Conservation (phyloP, 2,888 invertebrate genomes). For the Craniophora ligustri region DNA sequence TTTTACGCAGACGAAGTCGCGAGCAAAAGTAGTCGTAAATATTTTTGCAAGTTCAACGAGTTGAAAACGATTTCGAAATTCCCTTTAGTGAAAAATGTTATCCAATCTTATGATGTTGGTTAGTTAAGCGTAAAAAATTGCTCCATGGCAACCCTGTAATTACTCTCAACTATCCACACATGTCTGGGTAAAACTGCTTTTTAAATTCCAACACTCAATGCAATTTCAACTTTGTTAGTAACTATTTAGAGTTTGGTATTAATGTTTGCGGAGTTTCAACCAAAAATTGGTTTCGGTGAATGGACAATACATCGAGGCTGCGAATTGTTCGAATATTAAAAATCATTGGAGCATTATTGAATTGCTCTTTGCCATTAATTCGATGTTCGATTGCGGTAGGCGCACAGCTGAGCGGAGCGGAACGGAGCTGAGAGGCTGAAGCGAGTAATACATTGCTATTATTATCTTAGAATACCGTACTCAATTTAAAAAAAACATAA, state of each 20-base stretch:
- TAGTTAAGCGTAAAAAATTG: conserved; percentile 67
- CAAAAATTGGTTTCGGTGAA: conserved; percentile 72
- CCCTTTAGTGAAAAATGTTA: conserved; percentile 56
- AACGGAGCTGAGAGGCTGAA: not conserved
- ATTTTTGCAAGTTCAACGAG: conserved; percentile 32
- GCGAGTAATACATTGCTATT: not conserved
- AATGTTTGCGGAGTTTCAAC: conserved; percentile 32
- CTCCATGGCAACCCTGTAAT: conserved; percentile 56
- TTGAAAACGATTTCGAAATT: conserved; percentile 41
- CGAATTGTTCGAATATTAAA: conserved; percentile 84
- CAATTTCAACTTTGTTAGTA: conserved; percentile 47
- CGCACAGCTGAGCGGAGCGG: conserved; percentile 4
- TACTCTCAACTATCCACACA: conserved; percentile 60
- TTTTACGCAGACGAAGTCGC: no score
- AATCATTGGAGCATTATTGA: conserved; percentile 84
- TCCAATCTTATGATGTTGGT: conserved; percentile 54
- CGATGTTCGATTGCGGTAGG: conserved; percentile 52
- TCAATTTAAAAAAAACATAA: no score
- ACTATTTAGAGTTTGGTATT: conserved; percentile 36
- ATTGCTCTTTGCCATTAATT: conserved; percentile 82
- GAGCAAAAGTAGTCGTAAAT: no score
- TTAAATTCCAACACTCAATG: conserved; percentile 20
- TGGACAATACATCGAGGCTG: conserved; percentile 75
- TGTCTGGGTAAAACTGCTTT: conserved; percentile 50
- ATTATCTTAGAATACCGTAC: not conserved